These are phyloP conservation scores for Eulemur macaco DNA, from an alignment of 2,113 vertebrate genomes.

Conservation along the genomic window DNA sequence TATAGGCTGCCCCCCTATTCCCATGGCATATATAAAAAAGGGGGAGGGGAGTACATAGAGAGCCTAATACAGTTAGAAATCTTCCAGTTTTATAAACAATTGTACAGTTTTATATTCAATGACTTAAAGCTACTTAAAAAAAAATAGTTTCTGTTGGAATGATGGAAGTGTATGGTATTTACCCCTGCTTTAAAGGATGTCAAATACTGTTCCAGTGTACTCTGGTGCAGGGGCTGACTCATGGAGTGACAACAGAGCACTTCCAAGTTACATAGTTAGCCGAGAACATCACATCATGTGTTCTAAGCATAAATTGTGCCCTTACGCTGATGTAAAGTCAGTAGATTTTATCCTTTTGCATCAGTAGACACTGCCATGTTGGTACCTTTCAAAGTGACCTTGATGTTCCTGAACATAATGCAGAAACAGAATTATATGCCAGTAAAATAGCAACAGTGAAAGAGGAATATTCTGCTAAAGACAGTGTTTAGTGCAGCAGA, in stretches of 20 bases:
- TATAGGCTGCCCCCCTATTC: neutral
- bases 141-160: neutral
- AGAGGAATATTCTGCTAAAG: neutral
- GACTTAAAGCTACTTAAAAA: neutral
- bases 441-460: neutral
- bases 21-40: neutral
- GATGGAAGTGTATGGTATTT: neutral
- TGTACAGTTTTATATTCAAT: neutral
- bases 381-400: neutral
- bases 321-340: neutral
- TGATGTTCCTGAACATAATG: slow-evolving; percentile 16
- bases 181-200: neutral
- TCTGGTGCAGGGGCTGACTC: neutral
- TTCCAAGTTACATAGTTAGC: neutral
- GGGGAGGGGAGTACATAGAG: neutral
- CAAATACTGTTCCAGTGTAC: neutral
- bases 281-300: neutral
- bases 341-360: neutral
- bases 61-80: neutral
- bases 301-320: neutral
- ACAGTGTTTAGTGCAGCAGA: neutral
- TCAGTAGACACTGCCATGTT: neutral
- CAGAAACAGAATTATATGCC: neutral
- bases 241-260: neutral
- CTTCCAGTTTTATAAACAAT: neutral